Evolutionary conservation across 2,888 invertebrate genomes (phyloP).

Genomic region (Ctena decussata): DNA sequence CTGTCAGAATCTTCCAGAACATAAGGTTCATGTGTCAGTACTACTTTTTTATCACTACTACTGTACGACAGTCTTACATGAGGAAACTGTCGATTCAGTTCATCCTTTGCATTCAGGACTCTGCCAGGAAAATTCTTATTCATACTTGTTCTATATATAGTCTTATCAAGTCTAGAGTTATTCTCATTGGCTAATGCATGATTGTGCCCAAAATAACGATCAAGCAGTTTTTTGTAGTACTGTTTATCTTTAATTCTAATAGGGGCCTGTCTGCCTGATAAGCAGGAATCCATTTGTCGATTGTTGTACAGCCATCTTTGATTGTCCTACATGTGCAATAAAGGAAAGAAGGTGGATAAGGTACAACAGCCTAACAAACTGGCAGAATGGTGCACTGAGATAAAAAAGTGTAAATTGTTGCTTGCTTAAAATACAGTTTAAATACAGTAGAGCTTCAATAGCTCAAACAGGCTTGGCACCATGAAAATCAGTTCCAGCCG

Average conservation of each 20-base stretch:
- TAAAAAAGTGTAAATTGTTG: too few relatives aligned
- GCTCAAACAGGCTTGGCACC: too few relatives aligned
- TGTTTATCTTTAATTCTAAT: constrained; percentile 80
- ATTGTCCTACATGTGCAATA: constrained; percentile 72
- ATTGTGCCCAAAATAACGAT: constrained; percentile 82
- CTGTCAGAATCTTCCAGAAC: constrained; percentile 69
- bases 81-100: constrained; percentile 73
- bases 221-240: constrained; percentile 83
- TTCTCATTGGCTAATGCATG: constrained; percentile 80
- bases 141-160: constrained; percentile 47
- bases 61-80: constrained; percentile 76
- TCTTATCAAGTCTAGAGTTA: constrained; percentile 59
- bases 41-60: constrained; percentile 71
- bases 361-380: background rate
- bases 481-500: too few relatives aligned
- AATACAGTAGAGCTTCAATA: too few relatives aligned
- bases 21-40: constrained; percentile 70
- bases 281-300: constrained; percentile 71
- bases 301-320: constrained; percentile 78
- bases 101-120: constrained; percentile 66
- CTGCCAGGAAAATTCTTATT: constrained; percentile 60
- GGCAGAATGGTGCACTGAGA: too few relatives aligned
- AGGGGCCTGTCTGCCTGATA: constrained; percentile 73
- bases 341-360: constrained; percentile 18
- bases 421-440: too few relatives aligned